These are phyloP conservation scores for Chelonus insularis DNA, from an alignment of 1,140 invertebrate genomes.

Conservation along the genomic window DNA sequence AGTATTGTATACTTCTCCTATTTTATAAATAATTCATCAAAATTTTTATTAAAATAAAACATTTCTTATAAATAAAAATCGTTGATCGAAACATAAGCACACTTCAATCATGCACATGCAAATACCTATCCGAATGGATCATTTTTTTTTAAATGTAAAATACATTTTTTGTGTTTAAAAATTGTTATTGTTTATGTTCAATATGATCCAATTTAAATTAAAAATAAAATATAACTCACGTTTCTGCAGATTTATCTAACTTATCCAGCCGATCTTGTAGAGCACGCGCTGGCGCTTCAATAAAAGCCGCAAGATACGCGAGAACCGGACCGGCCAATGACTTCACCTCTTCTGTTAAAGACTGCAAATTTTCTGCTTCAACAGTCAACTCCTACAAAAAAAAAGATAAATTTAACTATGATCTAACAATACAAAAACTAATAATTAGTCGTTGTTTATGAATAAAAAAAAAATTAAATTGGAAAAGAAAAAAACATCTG, in stretches of 20 bases:
- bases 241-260: conserved; percentile 63
- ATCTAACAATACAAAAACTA: too few relatives aligned
- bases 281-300: conserved; percentile 61
- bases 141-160: conserved; percentile 8
- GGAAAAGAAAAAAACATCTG: too few relatives aligned
- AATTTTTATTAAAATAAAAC: too few relatives aligned
- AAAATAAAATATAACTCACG: conserved; percentile 64
- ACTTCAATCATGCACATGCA: too few relatives aligned
- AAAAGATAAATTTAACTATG: too few relatives aligned
- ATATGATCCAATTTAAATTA: conserved; percentile 27
- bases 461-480: neutral
- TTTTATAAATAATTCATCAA: too few relatives aligned
- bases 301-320: conserved; percentile 64
- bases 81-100: too few relatives aligned
- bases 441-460: too few relatives aligned
- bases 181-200: neutral
- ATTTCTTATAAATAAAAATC: too few relatives aligned
- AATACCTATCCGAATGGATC: neutral
- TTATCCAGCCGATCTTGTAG: conserved; percentile 64
- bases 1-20: too few relatives aligned
- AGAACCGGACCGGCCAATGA: conserved; percentile 62
- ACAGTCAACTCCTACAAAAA: conserved; percentile 62
- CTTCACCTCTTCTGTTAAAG: conserved; percentile 56
- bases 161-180: too few relatives aligned
- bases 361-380: conserved; percentile 64